Percentiles rank a stretch among this genome's conserved stretches.
Conservation (phyloP, 2,113 vertebrate species). For the Stegastes partitus region DNA sequence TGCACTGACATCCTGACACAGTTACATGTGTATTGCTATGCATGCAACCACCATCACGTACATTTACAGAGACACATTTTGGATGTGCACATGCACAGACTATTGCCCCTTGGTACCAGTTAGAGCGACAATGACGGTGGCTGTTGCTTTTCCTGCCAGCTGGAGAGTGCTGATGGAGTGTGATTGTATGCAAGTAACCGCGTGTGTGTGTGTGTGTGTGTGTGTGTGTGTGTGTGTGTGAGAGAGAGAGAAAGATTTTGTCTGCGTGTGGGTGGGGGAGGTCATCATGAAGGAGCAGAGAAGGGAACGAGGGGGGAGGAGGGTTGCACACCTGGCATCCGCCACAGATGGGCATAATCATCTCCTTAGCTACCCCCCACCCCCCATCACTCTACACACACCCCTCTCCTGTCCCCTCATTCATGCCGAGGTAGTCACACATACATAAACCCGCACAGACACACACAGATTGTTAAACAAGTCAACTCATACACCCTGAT, state of each 20-base stretch:
- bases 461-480: slow-evolving; percentile 2
- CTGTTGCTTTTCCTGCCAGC: slow-evolving; percentile 77
- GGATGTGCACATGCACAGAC: slow-evolving; percentile 17
- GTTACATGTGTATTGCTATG: not conserved
- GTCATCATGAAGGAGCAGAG: slow-evolving; percentile 48
- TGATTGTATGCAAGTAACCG: slow-evolving; percentile 65
- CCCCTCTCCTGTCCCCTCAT: slow-evolving; percentile 47
- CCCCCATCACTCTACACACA: slow-evolving; percentile 23
- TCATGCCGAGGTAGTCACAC: slow-evolving; percentile 45
- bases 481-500: slow-evolving; percentile 40
- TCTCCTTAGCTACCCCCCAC: slow-evolving; percentile 70
- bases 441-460: slow-evolving; percentile 36
- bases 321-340: slow-evolving; percentile 83
- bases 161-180: slow-evolving; percentile 81
- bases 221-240: slow-evolving; percentile 14
- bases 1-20: not conserved
- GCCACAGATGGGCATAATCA: slow-evolving; percentile 86
- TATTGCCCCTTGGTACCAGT: slow-evolving; percentile 73
- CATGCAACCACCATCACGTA: not conserved
- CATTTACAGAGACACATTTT: slow-evolving; percentile 9
- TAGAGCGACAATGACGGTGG: slow-evolving; percentile 68
- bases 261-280: slow-evolving; percentile 14
- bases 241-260: slow-evolving; percentile 10
- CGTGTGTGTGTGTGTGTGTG: slow-evolving; percentile 4
- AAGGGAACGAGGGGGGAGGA: slow-evolving; percentile 37